These are phyloP conservation scores for Gambusia holbrooki DNA, from an alignment of 2,113 vertebrate species.

Conservation along the genomic window DNA sequence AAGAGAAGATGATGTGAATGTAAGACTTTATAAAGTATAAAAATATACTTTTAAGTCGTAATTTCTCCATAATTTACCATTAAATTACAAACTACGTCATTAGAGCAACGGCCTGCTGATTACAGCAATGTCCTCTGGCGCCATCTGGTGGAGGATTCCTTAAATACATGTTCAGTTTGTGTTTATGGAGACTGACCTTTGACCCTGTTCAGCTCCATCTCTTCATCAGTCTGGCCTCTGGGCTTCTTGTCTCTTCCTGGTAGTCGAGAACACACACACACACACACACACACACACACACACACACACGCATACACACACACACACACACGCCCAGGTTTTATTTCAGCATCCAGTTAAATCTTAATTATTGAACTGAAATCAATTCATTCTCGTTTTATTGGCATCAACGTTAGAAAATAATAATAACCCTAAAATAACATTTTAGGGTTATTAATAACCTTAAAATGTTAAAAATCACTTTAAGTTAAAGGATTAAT, in stretches of 20 bases:
- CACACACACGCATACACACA: neutral
- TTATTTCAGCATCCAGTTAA: too few relatives aligned
- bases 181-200: conserved; percentile 57
- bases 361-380: too few relatives aligned
- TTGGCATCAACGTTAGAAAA: too few relatives aligned
- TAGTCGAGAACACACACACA: neutral
- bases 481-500: too few relatives aligned
- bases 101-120: neutral
- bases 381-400: too few relatives aligned
- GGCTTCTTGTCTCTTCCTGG: conserved; percentile 20
- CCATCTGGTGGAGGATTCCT: conserved; percentile 24
- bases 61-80: neutral
- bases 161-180: neutral
- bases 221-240: conserved; percentile 37
- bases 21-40: neutral
- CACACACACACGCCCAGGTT: neutral
- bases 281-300: too few relatives aligned
- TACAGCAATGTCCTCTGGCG: neutral
- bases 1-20: too few relatives aligned
- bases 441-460: too few relatives aligned
- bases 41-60: neutral
- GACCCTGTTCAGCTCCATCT: conserved; percentile 62
- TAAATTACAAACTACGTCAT: neutral
- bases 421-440: too few relatives aligned
- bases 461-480: too few relatives aligned